Base-by-base conservation (phyloP, 2,888 invertebrate genomes). In the Sisyra nigra region DNA sequence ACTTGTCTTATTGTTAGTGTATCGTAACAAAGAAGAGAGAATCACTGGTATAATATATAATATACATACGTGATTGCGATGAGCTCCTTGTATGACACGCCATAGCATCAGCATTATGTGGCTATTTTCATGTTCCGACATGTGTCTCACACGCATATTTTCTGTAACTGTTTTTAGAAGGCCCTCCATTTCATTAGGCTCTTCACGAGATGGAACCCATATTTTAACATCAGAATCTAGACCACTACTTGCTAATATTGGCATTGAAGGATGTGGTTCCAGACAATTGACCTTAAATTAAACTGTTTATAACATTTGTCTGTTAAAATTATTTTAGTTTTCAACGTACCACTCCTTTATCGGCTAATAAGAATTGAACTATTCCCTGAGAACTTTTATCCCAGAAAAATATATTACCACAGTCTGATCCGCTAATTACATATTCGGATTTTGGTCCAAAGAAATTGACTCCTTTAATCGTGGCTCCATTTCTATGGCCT, bases 381-480 rank as follows among this genome's bases (percentile, higher is more conserved):
- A 96, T 82, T 1, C 84, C 70, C 61, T 91, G 89, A 0, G 82
- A 76, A 41, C 82, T 72, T 60, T 82, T 84, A 53, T 94, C 89
- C 94, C 96, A 96, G 43, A 93, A 76, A 57, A 76, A 85, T 54
- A 76, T 75, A 57, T 92, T 75, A 6, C 88, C 84, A 62, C 93
- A 93, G 60, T 96, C 94, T 2, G 91, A 92, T 1, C 96, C 96
- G 35, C 92, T 92, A 8, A 94, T 77, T 2, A 96, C 67, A 58
- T 77, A 96, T 61, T 96, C 86, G 50, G 88, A 88, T 51, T 76
- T 74, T 0, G 91, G 86, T 0, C 96, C 96, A 63, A 87, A 94
- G 67, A 88, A 96, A 54, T 89, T 82, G 0, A 94, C 91, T 1
- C 91, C 89, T 62, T 94, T 94, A 46, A 92, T 78, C 4, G 82